phyloP scores from a whole-genome alignment of 2,113 vertebrate genomes.

The Hypanus sabinus region DNA sequence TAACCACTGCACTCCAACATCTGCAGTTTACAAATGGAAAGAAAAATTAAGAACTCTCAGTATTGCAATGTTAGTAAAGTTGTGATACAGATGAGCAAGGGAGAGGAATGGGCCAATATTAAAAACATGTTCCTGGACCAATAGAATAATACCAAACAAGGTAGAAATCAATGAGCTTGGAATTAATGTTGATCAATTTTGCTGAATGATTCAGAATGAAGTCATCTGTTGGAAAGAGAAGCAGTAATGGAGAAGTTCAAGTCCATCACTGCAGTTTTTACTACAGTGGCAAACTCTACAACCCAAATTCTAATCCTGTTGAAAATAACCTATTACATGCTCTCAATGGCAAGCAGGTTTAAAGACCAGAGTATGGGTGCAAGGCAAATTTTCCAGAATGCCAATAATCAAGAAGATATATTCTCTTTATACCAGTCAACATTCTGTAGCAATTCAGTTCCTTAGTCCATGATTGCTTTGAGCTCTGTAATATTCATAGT shows the following conservation, averaged over 20 bases:
- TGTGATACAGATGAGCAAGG: background rate
- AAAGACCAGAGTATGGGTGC: background rate
- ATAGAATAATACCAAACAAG: background rate
- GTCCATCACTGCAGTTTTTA: background rate
- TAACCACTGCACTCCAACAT: too few species aligned
- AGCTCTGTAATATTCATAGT: background rate
- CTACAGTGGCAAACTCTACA: background rate
- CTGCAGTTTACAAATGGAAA: background rate
- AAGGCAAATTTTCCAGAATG: background rate
- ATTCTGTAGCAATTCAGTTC: constrained; percentile 10
- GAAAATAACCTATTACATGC: background rate
- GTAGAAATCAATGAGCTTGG: background rate
- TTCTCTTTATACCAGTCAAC: background rate
- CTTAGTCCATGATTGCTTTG: background rate
- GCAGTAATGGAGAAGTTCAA: background rate
- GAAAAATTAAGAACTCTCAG: background rate
- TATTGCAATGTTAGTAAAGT: background rate
- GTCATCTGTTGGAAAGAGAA: background rate
- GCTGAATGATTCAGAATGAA: background rate
- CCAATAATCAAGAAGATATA: background rate
- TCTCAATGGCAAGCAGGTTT: background rate
- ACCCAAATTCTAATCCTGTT: background rate
- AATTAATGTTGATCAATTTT: background rate
- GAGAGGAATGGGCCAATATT: background rate
- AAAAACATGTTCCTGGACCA: background rate